Conservation (phyloP, 2,888 invertebrate species). For the Hypomecis punctinalis region DNA sequence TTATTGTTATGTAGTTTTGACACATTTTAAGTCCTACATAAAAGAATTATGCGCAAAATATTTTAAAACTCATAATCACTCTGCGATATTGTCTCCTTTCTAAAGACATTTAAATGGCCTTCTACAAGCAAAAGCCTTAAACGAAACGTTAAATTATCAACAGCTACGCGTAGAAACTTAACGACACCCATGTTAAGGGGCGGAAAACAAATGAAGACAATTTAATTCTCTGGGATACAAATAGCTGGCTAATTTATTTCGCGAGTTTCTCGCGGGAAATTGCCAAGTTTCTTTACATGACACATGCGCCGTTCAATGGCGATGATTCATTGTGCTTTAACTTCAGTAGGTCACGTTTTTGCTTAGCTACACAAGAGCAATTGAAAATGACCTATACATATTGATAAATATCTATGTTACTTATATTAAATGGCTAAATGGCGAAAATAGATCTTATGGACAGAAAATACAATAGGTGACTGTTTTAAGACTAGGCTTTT, state of each 20-base stretch:
- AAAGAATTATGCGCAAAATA: not conserved
- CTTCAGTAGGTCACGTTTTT: not conserved
- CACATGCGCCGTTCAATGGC: conserved; percentile 41
- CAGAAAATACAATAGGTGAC: no score
- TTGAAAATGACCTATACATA: no score
- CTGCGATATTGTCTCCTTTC: conserved; percentile 10
- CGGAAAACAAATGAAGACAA: conserved; percentile 72
- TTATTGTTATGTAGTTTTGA: no score
- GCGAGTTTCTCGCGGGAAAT: conserved; percentile 61
- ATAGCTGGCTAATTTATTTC: conserved; percentile 72
- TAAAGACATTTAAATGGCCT: conserved; percentile 10
- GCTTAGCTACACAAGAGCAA: no score
- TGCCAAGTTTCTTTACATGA: conserved; percentile 53
- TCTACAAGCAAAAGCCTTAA: conserved; percentile 12
- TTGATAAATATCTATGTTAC: no score
- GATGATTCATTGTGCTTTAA: not conserved
- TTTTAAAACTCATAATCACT: conserved; percentile 5
- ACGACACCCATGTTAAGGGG: conserved; percentile 46
- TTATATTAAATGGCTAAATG: no score
- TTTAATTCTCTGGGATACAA: conserved; percentile 71
- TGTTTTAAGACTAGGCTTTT: no score
- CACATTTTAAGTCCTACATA: no score
- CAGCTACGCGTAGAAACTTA: conserved; percentile 45
- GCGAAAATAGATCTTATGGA: no score
- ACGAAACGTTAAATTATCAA: conserved; percentile 38